These are phyloP conservation scores for Spongia lamella DNA, from an alignment of 37 sponge, comb jelly and placozoan genomes.

Conservation along the genomic window DNA sequence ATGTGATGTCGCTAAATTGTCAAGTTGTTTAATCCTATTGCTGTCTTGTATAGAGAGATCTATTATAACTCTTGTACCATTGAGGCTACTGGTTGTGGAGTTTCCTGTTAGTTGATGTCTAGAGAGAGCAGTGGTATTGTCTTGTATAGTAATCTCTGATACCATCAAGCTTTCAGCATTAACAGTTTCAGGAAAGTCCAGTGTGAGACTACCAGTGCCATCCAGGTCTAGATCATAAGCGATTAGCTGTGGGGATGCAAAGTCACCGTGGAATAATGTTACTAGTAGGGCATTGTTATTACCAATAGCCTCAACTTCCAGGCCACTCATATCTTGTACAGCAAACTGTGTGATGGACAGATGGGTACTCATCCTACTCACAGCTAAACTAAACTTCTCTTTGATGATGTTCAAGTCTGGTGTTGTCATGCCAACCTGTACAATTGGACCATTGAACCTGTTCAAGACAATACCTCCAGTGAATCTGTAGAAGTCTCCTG, in stretches of 20 bases:
- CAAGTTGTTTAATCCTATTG: slow-evolving; percentile 63
- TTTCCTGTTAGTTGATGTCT: slow-evolving; percentile 43
- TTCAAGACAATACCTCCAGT: slow-evolving; percentile 59
- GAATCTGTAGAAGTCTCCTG: slow-evolving; percentile 34
- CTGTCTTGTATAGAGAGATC: slow-evolving; percentile 60
- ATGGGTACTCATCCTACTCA: slow-evolving; percentile 61
- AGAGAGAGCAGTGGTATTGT: slow-evolving; percentile 27
- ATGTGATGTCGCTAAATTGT: slow-evolving; percentile 46
- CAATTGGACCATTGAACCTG: neutral
- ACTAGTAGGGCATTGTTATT: slow-evolving; percentile 28
- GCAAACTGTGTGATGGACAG: slow-evolving; percentile 51
- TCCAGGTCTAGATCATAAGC: slow-evolving; percentile 69
- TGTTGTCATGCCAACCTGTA: slow-evolving; percentile 34
- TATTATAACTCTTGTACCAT: slow-evolving; percentile 60
- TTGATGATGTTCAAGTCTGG: slow-evolving; percentile 83
- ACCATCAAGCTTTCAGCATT: slow-evolving; percentile 58
- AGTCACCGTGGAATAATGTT: slow-evolving; percentile 42
- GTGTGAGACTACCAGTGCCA: slow-evolving; percentile 53
- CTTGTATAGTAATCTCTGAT: slow-evolving; percentile 60
- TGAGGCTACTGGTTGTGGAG: slow-evolving; percentile 28
- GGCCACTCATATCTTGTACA: slow-evolving; percentile 66
- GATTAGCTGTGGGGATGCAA: slow-evolving; percentile 35
- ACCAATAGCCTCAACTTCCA: slow-evolving; percentile 44
- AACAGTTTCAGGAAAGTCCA: slow-evolving; percentile 84
- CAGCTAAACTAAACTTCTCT: slow-evolving; percentile 43